Conservation (phyloP, 2,113 vertebrate species). For the Carlito syrichta region DNA sequence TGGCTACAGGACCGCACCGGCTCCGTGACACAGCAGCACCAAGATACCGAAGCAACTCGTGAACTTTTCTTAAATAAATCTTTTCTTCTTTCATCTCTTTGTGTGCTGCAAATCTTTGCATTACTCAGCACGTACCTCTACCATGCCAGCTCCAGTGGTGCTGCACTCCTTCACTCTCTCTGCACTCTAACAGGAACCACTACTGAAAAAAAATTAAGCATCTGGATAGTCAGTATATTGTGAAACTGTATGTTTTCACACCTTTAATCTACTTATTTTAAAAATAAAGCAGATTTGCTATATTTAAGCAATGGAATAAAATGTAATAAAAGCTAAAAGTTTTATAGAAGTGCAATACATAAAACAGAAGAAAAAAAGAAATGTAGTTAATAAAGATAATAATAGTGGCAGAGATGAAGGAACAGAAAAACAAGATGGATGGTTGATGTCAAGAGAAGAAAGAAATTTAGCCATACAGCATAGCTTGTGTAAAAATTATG, state of each 20-base stretch:
- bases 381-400: not conserved
- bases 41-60: no score
- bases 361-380: not conserved
- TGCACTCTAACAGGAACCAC: no score
- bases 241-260: not conserved
- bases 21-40: no score
- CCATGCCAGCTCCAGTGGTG: no score
- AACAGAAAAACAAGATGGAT: not conserved
- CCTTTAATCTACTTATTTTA: not conserved
- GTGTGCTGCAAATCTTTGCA: no score
- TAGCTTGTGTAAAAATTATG: not conserved
- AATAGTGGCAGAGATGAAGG: not conserved
- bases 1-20: no score
- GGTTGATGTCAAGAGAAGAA: not conserved
- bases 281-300: not conserved
- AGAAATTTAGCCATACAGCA: not conserved
- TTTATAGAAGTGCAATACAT: not conserved
- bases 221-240: not conserved
- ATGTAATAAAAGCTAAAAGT: not conserved
- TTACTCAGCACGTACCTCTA: no score
- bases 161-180: no score
- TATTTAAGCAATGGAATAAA: not conserved
- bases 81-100: no score
- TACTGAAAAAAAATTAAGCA: not conserved
- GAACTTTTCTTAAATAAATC: no score